Evolutionary conservation across 2,888 invertebrate species (phyloP).

Genomic region (Pyrrhia umbra): DNA sequence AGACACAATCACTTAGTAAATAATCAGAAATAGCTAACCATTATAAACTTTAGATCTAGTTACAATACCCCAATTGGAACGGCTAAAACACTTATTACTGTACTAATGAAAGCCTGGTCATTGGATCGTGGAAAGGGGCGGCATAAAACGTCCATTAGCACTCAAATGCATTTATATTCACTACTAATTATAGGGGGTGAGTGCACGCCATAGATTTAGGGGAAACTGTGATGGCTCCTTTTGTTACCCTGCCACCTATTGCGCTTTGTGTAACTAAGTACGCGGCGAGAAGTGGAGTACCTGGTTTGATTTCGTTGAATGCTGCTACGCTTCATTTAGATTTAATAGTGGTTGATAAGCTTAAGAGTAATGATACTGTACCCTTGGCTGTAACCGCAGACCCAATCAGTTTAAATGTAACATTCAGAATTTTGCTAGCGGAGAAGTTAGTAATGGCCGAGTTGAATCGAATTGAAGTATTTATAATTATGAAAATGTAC

Average conservation of each 20-base stretch:
- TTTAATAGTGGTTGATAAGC: constrained; percentile 29
- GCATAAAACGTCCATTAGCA: constrained; percentile 77
- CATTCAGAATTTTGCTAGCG: not conserved
- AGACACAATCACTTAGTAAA: not conserved
- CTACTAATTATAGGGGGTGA: constrained; percentile 77
- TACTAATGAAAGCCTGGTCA: constrained; percentile 57
- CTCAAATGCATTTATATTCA: constrained; percentile 80
- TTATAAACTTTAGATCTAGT: constrained; percentile 22
- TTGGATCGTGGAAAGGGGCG: constrained; percentile 58
- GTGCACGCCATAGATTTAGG: constrained; percentile 61
- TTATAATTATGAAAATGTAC: not conserved
- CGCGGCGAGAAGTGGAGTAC: constrained; percentile 24
- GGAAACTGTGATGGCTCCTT: constrained; percentile 55
- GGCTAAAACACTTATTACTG: constrained; percentile 54
- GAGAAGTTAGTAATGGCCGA: not conserved
- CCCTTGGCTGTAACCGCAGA: constrained; percentile 1
- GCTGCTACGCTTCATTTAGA: constrained; percentile 33
- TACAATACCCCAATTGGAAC: constrained; percentile 34
- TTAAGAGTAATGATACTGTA: constrained; percentile 1
- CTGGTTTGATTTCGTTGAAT: constrained; percentile 26
- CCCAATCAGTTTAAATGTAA: constrained; percentile 6
- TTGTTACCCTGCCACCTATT: constrained; percentile 46
- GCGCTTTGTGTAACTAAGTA: constrained; percentile 28
- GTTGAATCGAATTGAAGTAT: not conserved
- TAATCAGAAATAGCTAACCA: not conserved